A percentile compares a stretch with the other conserved stretches of the same genome.
Conservation (phyloP, 2,113 vertebrate genomes). For the Mustelus asterias region DNA sequence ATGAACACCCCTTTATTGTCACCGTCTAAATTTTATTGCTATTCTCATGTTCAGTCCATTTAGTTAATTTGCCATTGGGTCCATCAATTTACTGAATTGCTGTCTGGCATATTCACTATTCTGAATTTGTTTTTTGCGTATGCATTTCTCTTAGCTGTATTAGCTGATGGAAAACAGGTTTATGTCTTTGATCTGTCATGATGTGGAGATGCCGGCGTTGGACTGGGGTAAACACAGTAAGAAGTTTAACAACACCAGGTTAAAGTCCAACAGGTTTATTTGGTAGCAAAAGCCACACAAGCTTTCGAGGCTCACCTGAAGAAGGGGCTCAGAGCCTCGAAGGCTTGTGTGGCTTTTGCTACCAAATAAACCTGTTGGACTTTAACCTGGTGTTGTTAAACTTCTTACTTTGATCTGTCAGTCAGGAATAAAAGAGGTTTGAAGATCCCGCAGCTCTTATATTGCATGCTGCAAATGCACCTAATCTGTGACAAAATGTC, state of each 20-base stretch:
- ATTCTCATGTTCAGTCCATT: not conserved
- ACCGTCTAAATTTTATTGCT: not conserved
- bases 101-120: not conserved
- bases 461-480: not conserved
- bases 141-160: not conserved
- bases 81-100: not conserved
- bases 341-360: too few species aligned
- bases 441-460: not conserved
- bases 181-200: not conserved
- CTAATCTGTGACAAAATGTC: constrained; percentile 7
- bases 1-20: not conserved
- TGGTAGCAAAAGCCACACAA: too few species aligned
- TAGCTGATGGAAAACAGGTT: not conserved
- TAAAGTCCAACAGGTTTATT: too few species aligned
- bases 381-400: too few species aligned
- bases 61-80: not conserved
- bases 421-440: not conserved
- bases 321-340: too few species aligned
- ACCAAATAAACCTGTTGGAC: too few species aligned
- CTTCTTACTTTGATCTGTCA: not conserved
- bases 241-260: too few species aligned
- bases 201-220: too few species aligned
- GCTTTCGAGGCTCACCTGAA: too few species aligned
- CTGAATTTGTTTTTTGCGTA: not conserved
- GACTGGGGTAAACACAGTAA: too few species aligned